Percentiles rank a stretch among this genome's conserved stretches.
These are phyloP conservation scores for Pelobates cultripes DNA, from an alignment of 2,797 vertebrate species.

Conservation along the genomic window DNA sequence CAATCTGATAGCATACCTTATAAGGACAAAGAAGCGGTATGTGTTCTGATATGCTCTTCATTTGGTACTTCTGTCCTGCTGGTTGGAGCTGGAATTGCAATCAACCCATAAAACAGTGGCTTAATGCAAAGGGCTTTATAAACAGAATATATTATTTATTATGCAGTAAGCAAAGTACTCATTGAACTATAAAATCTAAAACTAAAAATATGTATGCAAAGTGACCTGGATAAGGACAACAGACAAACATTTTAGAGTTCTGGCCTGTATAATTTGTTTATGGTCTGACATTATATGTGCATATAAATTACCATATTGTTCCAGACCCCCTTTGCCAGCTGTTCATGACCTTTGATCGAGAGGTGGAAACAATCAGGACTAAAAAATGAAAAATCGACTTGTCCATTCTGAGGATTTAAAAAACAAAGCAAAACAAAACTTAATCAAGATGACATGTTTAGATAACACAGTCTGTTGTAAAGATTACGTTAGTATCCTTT, in stretches of 20 bases:
- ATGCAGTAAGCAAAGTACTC: not conserved
- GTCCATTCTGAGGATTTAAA: not conserved
- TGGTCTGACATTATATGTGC: not conserved
- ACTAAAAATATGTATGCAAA: not conserved
- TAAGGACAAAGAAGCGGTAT: constrained; percentile 76
- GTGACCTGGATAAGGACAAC: not conserved
- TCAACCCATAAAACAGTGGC: too few relatives aligned
- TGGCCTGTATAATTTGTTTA: not conserved
- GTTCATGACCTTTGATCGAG: constrained; percentile 81
- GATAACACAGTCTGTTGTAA: too few relatives aligned
- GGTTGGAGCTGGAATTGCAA: constrained; percentile 74
- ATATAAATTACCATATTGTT: constrained; percentile 79
- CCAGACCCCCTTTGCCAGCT: constrained; percentile 81
- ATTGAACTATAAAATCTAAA: not conserved
- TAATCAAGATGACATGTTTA: too few relatives aligned
- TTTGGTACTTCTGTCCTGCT: constrained; percentile 70
- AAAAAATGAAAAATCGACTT: constrained; percentile 60
- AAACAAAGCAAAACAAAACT: too few relatives aligned
- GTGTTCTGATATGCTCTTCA: constrained; percentile 75
- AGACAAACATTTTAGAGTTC: not conserved
- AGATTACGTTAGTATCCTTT: too few relatives aligned
- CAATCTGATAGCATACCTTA: constrained; percentile 59
- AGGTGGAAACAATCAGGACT: constrained; percentile 84
- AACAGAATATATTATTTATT: not conserved
- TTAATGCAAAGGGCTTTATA: not conserved